Evolutionary conservation across 2,888 invertebrate genomes (phyloP).

Genomic region (Tupiocoris notatus): DNA sequence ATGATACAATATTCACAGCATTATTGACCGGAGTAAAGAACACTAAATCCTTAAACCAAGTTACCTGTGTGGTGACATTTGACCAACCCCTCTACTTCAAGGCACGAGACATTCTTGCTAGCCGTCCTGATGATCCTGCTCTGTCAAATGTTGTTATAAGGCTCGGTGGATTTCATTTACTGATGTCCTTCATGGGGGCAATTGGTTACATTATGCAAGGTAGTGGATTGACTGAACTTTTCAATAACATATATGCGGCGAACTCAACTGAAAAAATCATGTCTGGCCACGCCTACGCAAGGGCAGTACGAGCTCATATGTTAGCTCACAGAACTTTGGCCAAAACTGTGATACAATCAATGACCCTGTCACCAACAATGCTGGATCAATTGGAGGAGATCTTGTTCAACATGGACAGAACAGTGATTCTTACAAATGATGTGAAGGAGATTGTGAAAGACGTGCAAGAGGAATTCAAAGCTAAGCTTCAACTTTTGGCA

Average conservation of each 20-base stretch:
- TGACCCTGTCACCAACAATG: no score
- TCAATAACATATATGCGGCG: slow-evolving; percentile 16
- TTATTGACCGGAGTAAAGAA: not conserved
- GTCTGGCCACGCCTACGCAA: slow-evolving; percentile 51
- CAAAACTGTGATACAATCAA: not conserved
- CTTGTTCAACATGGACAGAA: no score
- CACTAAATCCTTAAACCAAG: not conserved
- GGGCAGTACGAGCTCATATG: slow-evolving; percentile 50
- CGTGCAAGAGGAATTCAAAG: not conserved
- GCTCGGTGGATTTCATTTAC: slow-evolving; percentile 1
- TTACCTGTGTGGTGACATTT: not conserved
- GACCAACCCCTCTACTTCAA: slow-evolving; percentile 27
- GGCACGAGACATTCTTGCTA: not conserved
- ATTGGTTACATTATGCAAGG: slow-evolving; percentile 46
- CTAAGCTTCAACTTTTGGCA: not conserved
- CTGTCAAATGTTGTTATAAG: not conserved
- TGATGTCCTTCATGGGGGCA: slow-evolving; percentile 1
- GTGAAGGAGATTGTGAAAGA: not conserved
- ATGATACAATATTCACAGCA: slow-evolving; percentile 14
- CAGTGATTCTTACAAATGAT: not conserved
- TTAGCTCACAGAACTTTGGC: slow-evolving; percentile 49
- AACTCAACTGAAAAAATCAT: slow-evolving; percentile 51
- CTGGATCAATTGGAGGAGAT: no score
- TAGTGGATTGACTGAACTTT: slow-evolving; percentile 53
- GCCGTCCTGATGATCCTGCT: not conserved